Conservation (phyloP, 2,888 invertebrate species). For the Philonicus albiceps region DNA sequence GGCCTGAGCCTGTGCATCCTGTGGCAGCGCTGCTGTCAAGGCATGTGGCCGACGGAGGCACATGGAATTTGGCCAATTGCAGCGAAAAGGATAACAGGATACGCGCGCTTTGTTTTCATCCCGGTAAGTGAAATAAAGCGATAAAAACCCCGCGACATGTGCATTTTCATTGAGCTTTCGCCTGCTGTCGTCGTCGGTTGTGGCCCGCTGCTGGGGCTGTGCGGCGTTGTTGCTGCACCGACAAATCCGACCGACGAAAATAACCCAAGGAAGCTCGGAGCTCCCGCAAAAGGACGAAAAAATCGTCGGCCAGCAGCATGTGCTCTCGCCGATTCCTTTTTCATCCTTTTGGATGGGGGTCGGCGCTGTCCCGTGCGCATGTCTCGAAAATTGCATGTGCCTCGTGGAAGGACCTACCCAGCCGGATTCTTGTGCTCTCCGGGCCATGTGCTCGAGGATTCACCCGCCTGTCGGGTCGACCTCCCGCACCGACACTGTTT, state of each 20-base stretch:
- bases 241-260: constrained; percentile 4
- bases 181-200: not conserved
- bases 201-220: not conserved
- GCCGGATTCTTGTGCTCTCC: constrained; percentile 28
- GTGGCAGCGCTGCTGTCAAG: constrained; percentile 12
- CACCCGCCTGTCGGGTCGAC: not conserved
- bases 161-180: constrained; percentile 43
- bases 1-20: not conserved
- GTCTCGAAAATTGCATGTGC: constrained; percentile 17
- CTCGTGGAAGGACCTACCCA: constrained; percentile 35
- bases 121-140: constrained; percentile 43
- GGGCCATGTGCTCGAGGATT: constrained; percentile 36
- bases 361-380: constrained; percentile 35
- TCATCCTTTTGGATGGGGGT: constrained; percentile 1
- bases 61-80: constrained; percentile 36
- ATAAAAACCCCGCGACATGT: constrained; percentile 43
- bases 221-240: constrained; percentile 6
- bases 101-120: constrained; percentile 45
- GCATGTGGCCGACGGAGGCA: constrained; percentile 27
- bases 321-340: constrained; percentile 21
- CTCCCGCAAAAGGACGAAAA: not conserved
- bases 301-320: not conserved
- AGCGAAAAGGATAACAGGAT: constrained; percentile 42
- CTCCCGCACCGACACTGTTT: constrained; percentile 8
- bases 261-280: not conserved